Percentiles rank a stretch among this genome's conserved stretches.
Evolutionary conservation across 1,140 invertebrate genomes (phyloP).

Genomic region (Pseudomyrmex gracilis): DNA sequence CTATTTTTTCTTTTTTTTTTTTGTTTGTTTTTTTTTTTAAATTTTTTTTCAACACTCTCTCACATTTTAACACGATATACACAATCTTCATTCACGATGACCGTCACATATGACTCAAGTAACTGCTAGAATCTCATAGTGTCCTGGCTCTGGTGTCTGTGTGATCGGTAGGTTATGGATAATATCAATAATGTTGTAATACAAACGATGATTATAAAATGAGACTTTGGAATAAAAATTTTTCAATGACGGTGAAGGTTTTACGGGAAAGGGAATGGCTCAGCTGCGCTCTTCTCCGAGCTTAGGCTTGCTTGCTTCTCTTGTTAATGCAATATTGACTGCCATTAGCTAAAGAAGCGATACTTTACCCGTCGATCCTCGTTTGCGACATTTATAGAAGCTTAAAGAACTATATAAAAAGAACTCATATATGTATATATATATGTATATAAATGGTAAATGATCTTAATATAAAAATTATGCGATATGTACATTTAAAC

Average conservation of each 20-base stretch:
- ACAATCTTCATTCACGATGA: constrained; percentile 82
- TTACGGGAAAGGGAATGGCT: constrained; percentile 78
- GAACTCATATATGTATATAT: not conserved
- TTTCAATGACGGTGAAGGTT: constrained; percentile 75
- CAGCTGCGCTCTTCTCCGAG: constrained; percentile 81
- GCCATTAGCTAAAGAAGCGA: constrained; percentile 76
- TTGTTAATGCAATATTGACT: constrained; percentile 80
- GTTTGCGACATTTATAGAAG: constrained; percentile 35
- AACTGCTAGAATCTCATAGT: constrained; percentile 84
- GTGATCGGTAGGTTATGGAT: constrained; percentile 82
- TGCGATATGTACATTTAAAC: constrained; percentile 26
- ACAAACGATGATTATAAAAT: constrained; percentile 81
- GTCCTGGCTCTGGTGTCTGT: constrained; percentile 85
- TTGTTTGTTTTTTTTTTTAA: not conserved
- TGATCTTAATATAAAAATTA: constrained; percentile 30
- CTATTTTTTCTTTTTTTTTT: constrained; percentile 19
- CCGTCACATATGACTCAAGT: constrained; percentile 80
- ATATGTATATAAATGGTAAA: constrained; percentile 25
- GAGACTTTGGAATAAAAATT: constrained; percentile 77
- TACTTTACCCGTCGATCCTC: constrained; percentile 78
- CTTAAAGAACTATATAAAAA: not conserved
- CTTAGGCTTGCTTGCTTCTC: constrained; percentile 79
- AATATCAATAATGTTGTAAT: constrained; percentile 82
- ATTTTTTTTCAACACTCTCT: constrained; percentile 72
- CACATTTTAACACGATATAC: constrained; percentile 72